A percentile compares a stretch with the other conserved stretches of the same genome.
Evolutionary conservation across 2,113 vertebrate species (phyloP).

Genomic region (Ginglymostoma cirratum): DNA sequence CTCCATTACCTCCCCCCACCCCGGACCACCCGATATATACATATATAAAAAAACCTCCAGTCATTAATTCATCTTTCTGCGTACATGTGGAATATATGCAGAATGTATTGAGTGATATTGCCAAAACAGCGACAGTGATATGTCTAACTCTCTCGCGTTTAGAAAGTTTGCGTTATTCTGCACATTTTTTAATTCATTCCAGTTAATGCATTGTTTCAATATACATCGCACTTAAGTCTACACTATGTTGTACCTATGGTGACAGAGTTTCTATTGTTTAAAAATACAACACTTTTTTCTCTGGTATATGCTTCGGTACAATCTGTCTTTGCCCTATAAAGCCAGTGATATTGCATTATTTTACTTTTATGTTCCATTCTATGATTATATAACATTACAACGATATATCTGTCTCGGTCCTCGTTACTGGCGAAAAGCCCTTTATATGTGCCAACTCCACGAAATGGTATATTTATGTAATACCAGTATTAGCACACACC

Average conservation of each 20-base stretch:
- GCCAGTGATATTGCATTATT: too few relatives aligned
- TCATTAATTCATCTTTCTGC: background rate
- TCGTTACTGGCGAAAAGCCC: background rate
- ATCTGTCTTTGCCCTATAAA: background rate
- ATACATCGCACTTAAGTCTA: background rate
- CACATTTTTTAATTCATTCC: background rate
- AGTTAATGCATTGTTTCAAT: background rate
- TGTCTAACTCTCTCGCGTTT: background rate
- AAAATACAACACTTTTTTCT: background rate
- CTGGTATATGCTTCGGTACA: background rate
- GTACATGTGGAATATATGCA: background rate
- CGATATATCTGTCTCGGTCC: background rate
- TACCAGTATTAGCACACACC: background rate
- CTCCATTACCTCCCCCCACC: too few relatives aligned
- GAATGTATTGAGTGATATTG: background rate
- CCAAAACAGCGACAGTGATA: background rate
- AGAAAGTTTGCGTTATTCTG: background rate
- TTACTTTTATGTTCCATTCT: background rate
- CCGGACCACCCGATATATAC: too few relatives aligned
- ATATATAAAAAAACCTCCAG: background rate
- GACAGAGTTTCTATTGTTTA: background rate
- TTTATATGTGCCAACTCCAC: background rate
- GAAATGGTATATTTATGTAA: background rate
- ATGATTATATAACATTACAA: background rate
- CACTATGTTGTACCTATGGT: background rate